Conservation (phyloP, 2,113 vertebrate species). For the Orthonyx spaldingii region DNA sequence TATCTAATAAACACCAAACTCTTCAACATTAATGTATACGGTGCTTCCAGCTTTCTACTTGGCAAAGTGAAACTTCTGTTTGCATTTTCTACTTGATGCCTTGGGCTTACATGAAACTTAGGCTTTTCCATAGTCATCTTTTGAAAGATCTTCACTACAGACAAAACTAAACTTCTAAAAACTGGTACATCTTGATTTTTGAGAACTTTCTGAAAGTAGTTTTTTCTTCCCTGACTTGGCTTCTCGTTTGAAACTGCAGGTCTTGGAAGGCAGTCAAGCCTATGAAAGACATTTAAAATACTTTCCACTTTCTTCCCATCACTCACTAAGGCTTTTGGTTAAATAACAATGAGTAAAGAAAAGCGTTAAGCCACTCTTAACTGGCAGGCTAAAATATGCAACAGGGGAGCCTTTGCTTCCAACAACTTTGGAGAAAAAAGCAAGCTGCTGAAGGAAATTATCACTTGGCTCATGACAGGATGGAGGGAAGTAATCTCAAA, state of each 20-base stretch:
- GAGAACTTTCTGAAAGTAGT: not conserved
- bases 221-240: not conserved
- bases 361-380: not conserved
- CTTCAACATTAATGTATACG: not conserved
- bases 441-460: not conserved
- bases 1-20: not conserved
- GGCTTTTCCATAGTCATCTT: not conserved
- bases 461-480: not conserved
- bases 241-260: not conserved
- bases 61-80: not conserved
- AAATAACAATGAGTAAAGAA: not conserved
- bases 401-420: not conserved
- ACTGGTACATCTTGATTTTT: not conserved
- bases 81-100: not conserved
- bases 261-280: not conserved
- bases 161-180: not conserved
- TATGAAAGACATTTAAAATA: not conserved
- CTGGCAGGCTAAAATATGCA: not conserved
- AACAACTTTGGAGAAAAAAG: not conserved
- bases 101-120: not conserved
- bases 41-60: not conserved
- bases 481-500: not conserved
- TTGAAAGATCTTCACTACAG: not conserved
- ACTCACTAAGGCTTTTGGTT: not conserved
- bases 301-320: not conserved